These are phyloP conservation scores for Metopolophium dirhodum DNA, from an alignment of 1,140 invertebrate genomes.

Conservation along the genomic window DNA sequence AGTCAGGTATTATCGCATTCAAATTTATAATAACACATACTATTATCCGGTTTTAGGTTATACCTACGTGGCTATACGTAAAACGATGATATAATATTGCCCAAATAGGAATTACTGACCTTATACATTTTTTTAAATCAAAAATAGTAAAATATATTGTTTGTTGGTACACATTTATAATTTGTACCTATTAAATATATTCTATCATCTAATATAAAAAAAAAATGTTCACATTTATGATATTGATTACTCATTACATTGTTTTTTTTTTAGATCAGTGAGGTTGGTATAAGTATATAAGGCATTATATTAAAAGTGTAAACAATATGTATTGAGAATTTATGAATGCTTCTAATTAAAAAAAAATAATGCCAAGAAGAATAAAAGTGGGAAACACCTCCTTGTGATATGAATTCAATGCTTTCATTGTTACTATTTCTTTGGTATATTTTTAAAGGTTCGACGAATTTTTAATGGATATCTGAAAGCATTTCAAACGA, in stretches of 20 bases:
- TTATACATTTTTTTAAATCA: too few relatives aligned
- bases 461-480: not conserved
- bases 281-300: not conserved
- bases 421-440: conserved; percentile 6
- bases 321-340: not conserved
- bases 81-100: too few relatives aligned
- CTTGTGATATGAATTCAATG: not conserved
- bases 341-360: conserved; percentile 8
- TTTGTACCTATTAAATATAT: too few relatives aligned
- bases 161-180: too few relatives aligned
- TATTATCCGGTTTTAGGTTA: too few relatives aligned
- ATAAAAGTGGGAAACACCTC: not conserved
- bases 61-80: too few relatives aligned
- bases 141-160: too few relatives aligned
- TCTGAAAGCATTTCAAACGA: conserved; percentile 47
- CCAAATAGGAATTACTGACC: too few relatives aligned
- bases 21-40: too few relatives aligned
- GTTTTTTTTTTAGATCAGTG: not conserved
- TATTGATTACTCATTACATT: not conserved
- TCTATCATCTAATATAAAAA: too few relatives aligned
- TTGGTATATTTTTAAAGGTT: not conserved
- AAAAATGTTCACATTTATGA: not conserved
- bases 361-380: not conserved
- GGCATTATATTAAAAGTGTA: not conserved
- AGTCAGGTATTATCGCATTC: too few relatives aligned